Evolutionary conservation across 1,140 invertebrate genomes (phyloP).

Genomic region (Meloidogyne exigua): DNA sequence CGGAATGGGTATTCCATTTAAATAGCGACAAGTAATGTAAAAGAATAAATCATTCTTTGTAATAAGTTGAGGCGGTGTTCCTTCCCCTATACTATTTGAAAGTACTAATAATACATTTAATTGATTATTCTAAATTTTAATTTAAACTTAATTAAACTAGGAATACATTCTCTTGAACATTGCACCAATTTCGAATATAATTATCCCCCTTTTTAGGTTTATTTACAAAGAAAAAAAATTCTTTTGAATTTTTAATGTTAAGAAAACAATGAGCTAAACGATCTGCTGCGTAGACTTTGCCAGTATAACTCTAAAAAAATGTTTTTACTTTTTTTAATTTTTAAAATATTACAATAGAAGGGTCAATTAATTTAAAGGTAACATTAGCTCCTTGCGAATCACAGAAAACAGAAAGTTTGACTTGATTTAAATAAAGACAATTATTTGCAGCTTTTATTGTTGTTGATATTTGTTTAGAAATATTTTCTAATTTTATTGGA

Average conservation of each 20-base stretch:
- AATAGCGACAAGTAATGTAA: constrained; percentile 49
- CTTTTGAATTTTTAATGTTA: constrained; percentile 37
- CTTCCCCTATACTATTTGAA: constrained; percentile 49
- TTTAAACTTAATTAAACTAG: not conserved
- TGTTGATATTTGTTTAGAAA: too few species aligned
- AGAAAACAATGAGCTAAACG: constrained; percentile 47
- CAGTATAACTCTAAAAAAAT: constrained; percentile 45
- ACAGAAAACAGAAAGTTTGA: constrained; percentile 38
- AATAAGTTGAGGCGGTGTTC: constrained; percentile 49
- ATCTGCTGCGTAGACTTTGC: constrained; percentile 50
- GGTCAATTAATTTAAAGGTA: constrained; percentile 33
- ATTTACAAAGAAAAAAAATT: constrained; percentile 49
- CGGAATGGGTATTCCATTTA: not conserved
- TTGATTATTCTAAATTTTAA: constrained; percentile 37
- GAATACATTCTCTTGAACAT: constrained; percentile 48
- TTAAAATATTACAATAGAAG: constrained; percentile 20
- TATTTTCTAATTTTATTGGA: too few species aligned
- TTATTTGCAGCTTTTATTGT: not conserved
- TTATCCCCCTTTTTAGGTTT: constrained; percentile 30
- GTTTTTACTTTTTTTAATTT: constrained; percentile 6
- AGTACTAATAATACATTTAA: constrained; percentile 47
- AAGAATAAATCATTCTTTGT: constrained; percentile 57
- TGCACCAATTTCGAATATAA: constrained; percentile 42
- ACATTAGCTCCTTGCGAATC: constrained; percentile 42
- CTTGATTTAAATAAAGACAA: constrained; percentile 12